phyloP scores from a whole-genome alignment of 2,888 invertebrate genomes.

The Pimpla rufipes region DNA sequence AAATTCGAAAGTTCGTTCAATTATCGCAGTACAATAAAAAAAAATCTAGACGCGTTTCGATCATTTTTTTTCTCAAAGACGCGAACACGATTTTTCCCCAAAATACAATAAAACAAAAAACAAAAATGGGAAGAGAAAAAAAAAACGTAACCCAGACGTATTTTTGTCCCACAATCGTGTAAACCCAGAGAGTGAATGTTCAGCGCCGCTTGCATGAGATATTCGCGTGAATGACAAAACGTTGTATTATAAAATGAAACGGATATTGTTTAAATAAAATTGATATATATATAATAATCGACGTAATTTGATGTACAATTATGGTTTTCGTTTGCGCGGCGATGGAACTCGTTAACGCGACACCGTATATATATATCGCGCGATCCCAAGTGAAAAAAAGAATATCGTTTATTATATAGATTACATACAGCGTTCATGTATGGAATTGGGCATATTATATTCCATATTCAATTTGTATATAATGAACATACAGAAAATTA shows the following conservation, averaged over 20 bases:
- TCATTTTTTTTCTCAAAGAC: constrained; percentile 59
- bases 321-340: background rate
- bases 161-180: constrained; percentile 69
- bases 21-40: constrained; percentile 3
- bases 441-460: no score
- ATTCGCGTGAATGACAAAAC: constrained; percentile 74
- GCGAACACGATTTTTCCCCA: constrained; percentile 49
- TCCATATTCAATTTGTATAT: no score
- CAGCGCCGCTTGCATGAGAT: constrained; percentile 53
- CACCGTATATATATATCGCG: background rate
- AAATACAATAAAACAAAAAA: constrained; percentile 34
- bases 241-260: constrained; percentile 83
- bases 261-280: constrained; percentile 85
- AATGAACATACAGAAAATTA: no score
- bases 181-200: constrained; percentile 67
- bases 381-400: no score
- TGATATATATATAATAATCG: constrained; percentile 76
- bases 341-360: no score
- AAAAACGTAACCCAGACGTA: constrained; percentile 57
- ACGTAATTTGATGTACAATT: background rate
- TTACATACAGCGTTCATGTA: no score
- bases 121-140: constrained; percentile 32
- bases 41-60: constrained; percentile 43
- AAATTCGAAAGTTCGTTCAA: background rate
- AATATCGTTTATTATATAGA: no score